Conservation (phyloP, 2,113 vertebrate species). For the Acanthisitta chloris region DNA sequence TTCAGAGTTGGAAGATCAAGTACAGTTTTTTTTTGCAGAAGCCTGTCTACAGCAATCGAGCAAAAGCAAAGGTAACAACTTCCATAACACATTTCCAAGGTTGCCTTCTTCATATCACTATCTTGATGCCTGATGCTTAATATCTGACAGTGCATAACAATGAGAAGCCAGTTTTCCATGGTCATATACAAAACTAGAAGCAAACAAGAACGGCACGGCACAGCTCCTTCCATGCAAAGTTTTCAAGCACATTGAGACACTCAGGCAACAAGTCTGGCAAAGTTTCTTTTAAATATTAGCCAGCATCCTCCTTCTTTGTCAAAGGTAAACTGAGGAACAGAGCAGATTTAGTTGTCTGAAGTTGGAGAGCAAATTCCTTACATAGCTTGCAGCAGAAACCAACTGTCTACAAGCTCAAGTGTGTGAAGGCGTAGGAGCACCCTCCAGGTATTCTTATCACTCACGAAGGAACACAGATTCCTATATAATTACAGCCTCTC, state of each 20-base stretch:
- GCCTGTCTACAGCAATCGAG: background rate
- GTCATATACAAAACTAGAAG: background rate
- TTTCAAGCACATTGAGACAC: background rate
- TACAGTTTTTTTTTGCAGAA: background rate
- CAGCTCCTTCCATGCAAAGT: background rate
- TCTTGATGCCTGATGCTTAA: background rate
- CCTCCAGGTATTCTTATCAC: background rate
- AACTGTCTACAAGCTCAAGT: background rate
- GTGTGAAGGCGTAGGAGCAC: background rate
- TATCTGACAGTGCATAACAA: background rate
- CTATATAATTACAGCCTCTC: background rate
- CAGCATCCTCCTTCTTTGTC: rapidly evolving
- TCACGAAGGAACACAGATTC: background rate
- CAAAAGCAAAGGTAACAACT: background rate
- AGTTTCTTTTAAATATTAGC: background rate
- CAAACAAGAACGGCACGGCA: background rate
- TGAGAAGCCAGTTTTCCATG: background rate
- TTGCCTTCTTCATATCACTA: rapidly evolving
- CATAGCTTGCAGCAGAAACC: background rate
- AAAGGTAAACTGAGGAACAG: background rate
- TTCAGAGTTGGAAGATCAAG: background rate
- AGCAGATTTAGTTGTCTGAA: background rate
- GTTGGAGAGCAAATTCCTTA: background rate
- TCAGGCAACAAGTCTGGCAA: background rate
- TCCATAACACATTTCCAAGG: background rate